Evolutionary conservation across 2,797 vertebrate genomes (phyloP).

Genomic region (Syngnathus rostellatus): DNA sequence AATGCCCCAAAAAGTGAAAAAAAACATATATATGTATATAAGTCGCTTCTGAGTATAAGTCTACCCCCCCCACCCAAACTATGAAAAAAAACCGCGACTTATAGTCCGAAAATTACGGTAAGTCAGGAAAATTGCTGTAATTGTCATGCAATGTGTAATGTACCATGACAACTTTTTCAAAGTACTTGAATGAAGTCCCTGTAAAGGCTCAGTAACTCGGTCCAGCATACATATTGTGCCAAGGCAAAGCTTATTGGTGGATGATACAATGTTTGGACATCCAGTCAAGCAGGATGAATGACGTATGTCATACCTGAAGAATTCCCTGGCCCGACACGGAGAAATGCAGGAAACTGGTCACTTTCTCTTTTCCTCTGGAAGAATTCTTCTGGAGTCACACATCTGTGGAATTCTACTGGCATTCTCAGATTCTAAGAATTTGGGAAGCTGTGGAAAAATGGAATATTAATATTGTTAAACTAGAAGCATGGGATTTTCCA

Average conservation of each 20-base stretch:
- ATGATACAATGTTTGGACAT: slow-evolving; percentile 14
- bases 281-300: slow-evolving; percentile 25
- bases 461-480: slow-evolving; percentile 7
- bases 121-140: neutral
- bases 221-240: neutral
- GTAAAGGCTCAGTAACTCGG: neutral
- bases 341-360: slow-evolving; percentile 53
- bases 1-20: too few relatives aligned
- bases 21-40: too few relatives aligned
- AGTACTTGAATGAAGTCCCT: neutral
- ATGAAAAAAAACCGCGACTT: too few relatives aligned
- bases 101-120: too few relatives aligned
- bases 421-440: neutral
- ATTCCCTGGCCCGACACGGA: slow-evolving; percentile 38
- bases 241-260: neutral
- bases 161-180: neutral
- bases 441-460: neutral
- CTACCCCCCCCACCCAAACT: too few relatives aligned
- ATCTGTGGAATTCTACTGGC: neutral
- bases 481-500: slow-evolving; percentile 9
- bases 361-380: slow-evolving; percentile 51
- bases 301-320: slow-evolving; percentile 33
- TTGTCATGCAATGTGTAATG: neutral
- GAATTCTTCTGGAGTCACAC: slow-evolving; percentile 6
- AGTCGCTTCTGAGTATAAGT: too few relatives aligned